These are phyloP conservation scores for Clytia hemisphaerica DNA, from an alignment of 30 jellyfish, hydroid and myxozoan species.

Conservation along the genomic window DNA sequence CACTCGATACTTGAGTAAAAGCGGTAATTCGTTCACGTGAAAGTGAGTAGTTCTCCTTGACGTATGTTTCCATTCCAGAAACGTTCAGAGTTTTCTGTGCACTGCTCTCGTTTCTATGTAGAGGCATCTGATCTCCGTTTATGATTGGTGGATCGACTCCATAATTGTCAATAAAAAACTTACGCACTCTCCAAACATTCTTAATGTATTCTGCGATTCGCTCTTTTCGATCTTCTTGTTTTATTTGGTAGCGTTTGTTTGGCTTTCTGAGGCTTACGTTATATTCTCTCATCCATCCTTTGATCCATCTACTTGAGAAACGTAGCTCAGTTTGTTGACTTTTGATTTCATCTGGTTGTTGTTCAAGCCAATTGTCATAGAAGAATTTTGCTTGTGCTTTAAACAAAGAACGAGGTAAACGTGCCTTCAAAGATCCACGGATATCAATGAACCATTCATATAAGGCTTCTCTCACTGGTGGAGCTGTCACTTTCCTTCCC, in stretches of 20 bases:
- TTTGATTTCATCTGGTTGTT: conserved; percentile 30
- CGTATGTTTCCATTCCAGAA: conserved; percentile 44
- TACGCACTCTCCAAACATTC: conserved; percentile 48
- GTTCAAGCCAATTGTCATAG: conserved; percentile 60
- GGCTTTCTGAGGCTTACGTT: conserved; percentile 57
- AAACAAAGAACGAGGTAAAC: conserved; percentile 44
- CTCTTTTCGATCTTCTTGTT: conserved; percentile 38
- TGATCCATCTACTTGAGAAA: conserved; percentile 45
- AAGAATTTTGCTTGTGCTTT: conserved; percentile 33
- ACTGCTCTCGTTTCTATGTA: conserved; percentile 26
- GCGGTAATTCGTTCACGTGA: conserved; percentile 13
- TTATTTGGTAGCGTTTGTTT: conserved; percentile 49
- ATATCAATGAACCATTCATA: conserved; percentile 44
- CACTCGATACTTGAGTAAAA: conserved; percentile 38
- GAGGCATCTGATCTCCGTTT: conserved; percentile 55
- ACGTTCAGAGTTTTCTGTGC: conserved; percentile 36
- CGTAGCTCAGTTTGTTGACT: conserved; percentile 16
- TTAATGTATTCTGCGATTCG: conserved; percentile 38
- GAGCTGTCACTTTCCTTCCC: conserved; percentile 46
- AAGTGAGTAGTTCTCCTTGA: conserved; percentile 27
- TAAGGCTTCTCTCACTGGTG: conserved; percentile 35
- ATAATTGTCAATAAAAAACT: conserved; percentile 31
- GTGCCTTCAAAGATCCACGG: conserved; percentile 45
- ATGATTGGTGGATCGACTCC: conserved; percentile 73
- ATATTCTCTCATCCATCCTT: conserved; percentile 49